These are phyloP conservation scores for Toxotes chatareus DNA, from an alignment of 2,113 vertebrate species.

Conservation along the genomic window DNA sequence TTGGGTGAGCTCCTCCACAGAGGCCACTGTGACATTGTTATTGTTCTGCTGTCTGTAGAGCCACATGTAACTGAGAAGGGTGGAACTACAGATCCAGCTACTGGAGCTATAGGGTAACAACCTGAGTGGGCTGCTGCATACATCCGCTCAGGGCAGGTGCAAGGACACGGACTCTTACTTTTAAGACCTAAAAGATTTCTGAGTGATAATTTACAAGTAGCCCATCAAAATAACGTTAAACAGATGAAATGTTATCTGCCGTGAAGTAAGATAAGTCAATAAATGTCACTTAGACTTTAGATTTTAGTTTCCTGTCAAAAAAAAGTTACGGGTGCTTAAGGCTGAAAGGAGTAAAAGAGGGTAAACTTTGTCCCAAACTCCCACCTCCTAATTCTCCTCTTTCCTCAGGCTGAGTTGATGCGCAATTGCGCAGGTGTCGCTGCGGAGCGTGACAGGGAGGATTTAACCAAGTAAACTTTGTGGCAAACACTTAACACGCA, in stretches of 20 bases:
- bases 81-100: slow-evolving; percentile 65
- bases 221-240: not conserved
- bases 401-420: not conserved
- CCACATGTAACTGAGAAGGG: slow-evolving; percentile 75
- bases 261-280: not conserved
- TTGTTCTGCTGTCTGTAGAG: slow-evolving; percentile 57
- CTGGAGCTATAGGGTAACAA: slow-evolving; percentile 63
- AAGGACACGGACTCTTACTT: slow-evolving; percentile 6
- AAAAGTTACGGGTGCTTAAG: too few relatives aligned
- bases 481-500: not conserved
- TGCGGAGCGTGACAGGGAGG: not conserved
- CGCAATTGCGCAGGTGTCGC: slow-evolving; percentile 36
- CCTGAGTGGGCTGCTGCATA: slow-evolving; percentile 60
- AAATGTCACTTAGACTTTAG: not conserved
- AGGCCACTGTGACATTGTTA: slow-evolving; percentile 47
- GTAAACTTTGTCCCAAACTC: too few relatives aligned
- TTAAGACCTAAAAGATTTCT: not conserved
- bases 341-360: too few relatives aligned
- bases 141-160: slow-evolving; percentile 63
- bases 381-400: too few relatives aligned
- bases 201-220: not conserved
- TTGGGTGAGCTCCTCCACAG: slow-evolving; percentile 26
- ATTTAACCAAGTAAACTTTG: not conserved
- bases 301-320: too few relatives aligned
- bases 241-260: not conserved